Conservation (phyloP, 2,113 vertebrate species). For the Lepidothrix coronata region DNA sequence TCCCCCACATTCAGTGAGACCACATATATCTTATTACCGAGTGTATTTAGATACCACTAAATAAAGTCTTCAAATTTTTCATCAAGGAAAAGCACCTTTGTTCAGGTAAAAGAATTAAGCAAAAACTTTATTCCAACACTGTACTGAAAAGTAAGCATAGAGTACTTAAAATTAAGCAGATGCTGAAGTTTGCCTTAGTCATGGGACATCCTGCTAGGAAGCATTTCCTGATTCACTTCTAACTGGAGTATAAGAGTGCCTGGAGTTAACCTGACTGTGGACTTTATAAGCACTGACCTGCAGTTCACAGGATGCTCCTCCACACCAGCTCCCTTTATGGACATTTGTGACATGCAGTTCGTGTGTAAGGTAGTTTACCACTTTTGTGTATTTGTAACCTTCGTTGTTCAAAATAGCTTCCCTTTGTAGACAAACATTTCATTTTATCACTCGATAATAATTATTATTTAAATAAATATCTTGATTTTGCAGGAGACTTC, state of each 20-base stretch:
- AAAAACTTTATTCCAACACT: not conserved
- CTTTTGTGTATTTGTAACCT: not conserved
- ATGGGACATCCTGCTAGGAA: not conserved
- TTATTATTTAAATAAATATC: not conserved
- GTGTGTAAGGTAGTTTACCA: not conserved
- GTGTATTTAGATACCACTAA: not conserved
- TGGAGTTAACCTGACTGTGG: not conserved
- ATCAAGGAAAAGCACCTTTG: not conserved
- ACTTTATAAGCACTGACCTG: not conserved
- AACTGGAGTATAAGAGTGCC: not conserved
- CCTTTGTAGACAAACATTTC: not conserved
- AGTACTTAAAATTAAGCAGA: not conserved
- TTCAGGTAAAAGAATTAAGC: not conserved
- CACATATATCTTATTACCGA: not conserved
- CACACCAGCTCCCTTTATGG: not conserved
- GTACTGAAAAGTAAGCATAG: not conserved
- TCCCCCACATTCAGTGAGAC: not conserved
- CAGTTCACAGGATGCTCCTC: not conserved
- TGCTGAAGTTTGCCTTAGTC: not conserved
- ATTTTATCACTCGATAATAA: not conserved
- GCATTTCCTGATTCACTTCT: not conserved
- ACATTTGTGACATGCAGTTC: not conserved
- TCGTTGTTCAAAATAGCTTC: not conserved
- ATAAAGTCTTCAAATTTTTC: not conserved
- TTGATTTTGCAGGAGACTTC: not conserved